These are phyloP conservation scores for Drosophila flavopinicola DNA, from an alignment of 2,888 invertebrate genomes.

Conservation along the genomic window DNA sequence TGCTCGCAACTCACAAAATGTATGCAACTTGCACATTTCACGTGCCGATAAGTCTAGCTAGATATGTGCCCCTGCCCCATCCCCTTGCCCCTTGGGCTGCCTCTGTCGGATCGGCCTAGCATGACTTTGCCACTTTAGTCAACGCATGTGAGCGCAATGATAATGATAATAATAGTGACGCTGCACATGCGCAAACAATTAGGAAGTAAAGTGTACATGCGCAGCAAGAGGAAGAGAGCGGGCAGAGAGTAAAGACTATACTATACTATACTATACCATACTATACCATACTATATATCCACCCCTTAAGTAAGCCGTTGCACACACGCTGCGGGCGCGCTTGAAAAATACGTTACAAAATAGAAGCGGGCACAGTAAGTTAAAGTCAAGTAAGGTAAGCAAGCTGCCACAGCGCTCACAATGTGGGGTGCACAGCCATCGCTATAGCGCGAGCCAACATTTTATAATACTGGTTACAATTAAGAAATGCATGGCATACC, in stretches of 20 bases:
- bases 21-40: constrained; percentile 67
- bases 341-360: constrained; percentile 80
- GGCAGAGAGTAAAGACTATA: constrained; percentile 1
- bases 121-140: constrained; percentile 68
- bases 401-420: not conserved
- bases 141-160: constrained; percentile 31
- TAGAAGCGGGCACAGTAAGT: constrained; percentile 33
- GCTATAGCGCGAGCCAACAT: constrained; percentile 15
- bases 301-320: constrained; percentile 60
- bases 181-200: constrained; percentile 81
- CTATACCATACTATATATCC: too few species aligned
- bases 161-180: constrained; percentile 72
- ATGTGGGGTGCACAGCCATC: constrained; percentile 22
- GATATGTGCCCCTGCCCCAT: too few species aligned
- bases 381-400: constrained; percentile 32
- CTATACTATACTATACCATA: too few species aligned
- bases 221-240: constrained; percentile 9
- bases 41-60: constrained; percentile 62
- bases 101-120: constrained; percentile 23
- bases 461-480: constrained; percentile 58
- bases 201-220: constrained; percentile 65
- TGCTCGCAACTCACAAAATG: constrained; percentile 46
- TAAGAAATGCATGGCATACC: constrained; percentile 77
- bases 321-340: constrained; percentile 59
- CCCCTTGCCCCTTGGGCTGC: not conserved